Conservation (phyloP, 2,797 vertebrate genomes). For the Stomatorhinus walkeri region DNA sequence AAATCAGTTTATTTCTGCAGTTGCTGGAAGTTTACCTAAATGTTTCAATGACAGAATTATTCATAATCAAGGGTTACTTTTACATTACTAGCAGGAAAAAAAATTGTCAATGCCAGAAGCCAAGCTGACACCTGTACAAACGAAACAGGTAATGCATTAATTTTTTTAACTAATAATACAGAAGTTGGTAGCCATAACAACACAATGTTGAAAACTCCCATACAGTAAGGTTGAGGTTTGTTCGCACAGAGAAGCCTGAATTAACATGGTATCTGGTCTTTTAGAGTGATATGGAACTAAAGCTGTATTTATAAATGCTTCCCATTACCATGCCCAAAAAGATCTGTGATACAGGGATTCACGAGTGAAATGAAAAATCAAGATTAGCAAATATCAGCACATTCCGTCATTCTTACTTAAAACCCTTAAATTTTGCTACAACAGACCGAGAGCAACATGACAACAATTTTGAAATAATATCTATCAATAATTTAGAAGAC, state of each 20-base stretch:
- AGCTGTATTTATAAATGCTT: not conserved
- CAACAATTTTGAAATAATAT: not conserved
- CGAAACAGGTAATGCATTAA: not conserved
- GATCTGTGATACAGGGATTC: not conserved
- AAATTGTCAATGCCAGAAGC: not conserved
- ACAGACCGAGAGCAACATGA: not conserved
- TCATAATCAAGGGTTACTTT: not conserved
- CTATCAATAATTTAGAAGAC: not conserved
- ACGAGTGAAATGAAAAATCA: not conserved
- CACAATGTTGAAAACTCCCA: not conserved
- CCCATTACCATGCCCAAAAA: not conserved
- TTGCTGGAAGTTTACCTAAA: not conserved
- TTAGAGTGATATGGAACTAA: not conserved
- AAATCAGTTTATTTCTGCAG: constrained; percentile 2
- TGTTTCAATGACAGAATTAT: not conserved
- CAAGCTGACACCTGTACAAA: not conserved
- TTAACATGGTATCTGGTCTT: not conserved
- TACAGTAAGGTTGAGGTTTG: not conserved
- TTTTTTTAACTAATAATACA: not conserved
- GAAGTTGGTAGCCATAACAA: not conserved
- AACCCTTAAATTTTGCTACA: not conserved
- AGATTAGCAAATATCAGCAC: not conserved
- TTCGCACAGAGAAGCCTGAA: not conserved
- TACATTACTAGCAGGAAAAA: not conserved
- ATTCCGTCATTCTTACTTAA: not conserved